phyloP scores from a whole-genome alignment of 1,140 invertebrate genomes.

The Zaprionus taronus region DNA sequence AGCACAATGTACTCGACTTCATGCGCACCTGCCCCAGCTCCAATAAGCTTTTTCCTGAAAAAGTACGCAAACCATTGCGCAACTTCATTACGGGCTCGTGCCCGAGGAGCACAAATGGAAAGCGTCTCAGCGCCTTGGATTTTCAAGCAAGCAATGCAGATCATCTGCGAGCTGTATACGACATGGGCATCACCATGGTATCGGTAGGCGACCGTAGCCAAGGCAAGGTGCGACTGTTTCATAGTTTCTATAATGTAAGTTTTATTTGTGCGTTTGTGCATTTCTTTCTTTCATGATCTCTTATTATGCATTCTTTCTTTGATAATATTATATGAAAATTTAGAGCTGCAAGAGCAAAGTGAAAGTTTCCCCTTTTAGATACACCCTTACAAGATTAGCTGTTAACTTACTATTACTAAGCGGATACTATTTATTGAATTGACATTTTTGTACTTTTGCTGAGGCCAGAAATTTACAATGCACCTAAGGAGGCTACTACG shows the following conservation, averaged over 20 bases:
- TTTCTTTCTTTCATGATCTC: slow-evolving; percentile 39
- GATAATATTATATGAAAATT: slow-evolving; percentile 7
- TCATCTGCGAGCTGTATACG: slow-evolving; percentile 93
- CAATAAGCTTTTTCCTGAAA: slow-evolving; percentile 91
- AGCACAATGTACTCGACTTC: slow-evolving; percentile 88
- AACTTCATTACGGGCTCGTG: slow-evolving; percentile 94
- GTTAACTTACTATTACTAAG: too few relatives aligned
- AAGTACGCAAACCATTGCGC: slow-evolving; percentile 90
- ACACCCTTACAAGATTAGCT: neutral
- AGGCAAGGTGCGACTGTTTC: slow-evolving; percentile 95
- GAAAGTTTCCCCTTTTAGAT: neutral
- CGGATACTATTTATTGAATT: too few relatives aligned
- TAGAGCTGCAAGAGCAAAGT: neutral
- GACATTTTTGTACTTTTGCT: too few relatives aligned
- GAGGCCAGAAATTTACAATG: too few relatives aligned
- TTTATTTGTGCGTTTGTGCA: slow-evolving; percentile 61
- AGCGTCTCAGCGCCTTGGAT: slow-evolving; percentile 89
- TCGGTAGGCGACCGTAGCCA: slow-evolving; percentile 89
- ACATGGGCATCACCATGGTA: slow-evolving; percentile 97
- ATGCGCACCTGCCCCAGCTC: slow-evolving; percentile 94
- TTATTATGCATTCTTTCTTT: neutral
- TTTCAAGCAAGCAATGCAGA: slow-evolving; percentile 95
- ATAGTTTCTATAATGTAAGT: slow-evolving; percentile 92
- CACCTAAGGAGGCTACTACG: too few relatives aligned
- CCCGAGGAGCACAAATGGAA: slow-evolving; percentile 86